phyloP scores from a whole-genome alignment of 2,113 vertebrate genomes.

The Nyctereutes procyonoides region DNA sequence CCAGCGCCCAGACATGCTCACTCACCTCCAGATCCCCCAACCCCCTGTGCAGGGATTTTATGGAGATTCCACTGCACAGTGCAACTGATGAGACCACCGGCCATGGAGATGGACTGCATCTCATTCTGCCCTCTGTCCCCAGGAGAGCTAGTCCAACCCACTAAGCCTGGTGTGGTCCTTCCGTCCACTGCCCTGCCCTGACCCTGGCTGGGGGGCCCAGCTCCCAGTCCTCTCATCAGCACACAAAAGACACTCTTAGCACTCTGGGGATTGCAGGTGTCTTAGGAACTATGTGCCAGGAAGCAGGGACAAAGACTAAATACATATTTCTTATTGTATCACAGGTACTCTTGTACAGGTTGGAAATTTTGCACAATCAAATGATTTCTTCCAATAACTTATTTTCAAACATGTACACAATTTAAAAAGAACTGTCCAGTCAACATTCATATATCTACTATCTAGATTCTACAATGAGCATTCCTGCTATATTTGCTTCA shows the following conservation, averaged over 20 bases:
- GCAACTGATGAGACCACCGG: not conserved
- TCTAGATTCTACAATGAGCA: not conserved
- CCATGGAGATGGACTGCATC: not conserved
- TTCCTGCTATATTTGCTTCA: not conserved
- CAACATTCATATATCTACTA: not conserved
- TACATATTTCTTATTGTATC: not conserved
- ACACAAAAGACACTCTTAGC: not conserved
- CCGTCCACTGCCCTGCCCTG: not conserved
- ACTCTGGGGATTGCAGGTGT: not conserved
- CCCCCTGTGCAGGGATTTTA: not conserved
- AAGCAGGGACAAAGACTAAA: not conserved
- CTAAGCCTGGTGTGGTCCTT: not conserved
- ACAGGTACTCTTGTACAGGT: not conserved
- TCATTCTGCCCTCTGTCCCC: not conserved
- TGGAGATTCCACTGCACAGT: not conserved
- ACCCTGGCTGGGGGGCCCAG: not conserved
- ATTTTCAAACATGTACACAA: not conserved
- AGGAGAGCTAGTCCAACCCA: not conserved
- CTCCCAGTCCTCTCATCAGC: not conserved
- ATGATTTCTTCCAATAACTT: too few species aligned
- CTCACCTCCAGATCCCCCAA: not conserved
- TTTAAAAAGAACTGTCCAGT: not conserved
- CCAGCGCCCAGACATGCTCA: not conserved
- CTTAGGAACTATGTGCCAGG: not conserved
- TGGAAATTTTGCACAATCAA: constrained; percentile 1